Percentiles rank a stretch among this genome's conserved stretches.
phyloP scores from a whole-genome alignment of 2,113 vertebrate genomes.

The Panthera tigris region DNA sequence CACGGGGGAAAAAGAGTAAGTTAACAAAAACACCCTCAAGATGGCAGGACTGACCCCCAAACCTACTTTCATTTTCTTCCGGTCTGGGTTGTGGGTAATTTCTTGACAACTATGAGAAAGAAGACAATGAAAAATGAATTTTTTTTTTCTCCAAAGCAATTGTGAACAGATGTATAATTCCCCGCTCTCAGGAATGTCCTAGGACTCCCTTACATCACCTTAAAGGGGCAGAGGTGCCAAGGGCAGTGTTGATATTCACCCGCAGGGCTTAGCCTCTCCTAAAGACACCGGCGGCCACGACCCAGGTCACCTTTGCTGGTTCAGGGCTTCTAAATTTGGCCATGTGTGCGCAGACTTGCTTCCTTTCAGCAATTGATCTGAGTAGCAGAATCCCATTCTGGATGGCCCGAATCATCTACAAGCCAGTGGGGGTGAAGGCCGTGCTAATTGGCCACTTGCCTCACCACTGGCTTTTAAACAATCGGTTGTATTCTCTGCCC shows the following conservation, averaged over 20 bases:
- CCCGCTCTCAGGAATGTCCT: not conserved
- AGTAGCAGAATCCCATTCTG: constrained; percentile 19
- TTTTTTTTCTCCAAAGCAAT: constrained; percentile 20
- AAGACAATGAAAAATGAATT: constrained; percentile 75
- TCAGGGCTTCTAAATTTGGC: constrained; percentile 8
- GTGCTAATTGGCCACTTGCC: constrained; percentile 69
- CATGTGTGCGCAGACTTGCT: not conserved
- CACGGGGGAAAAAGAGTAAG: constrained; percentile 49
- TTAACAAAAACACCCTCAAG: constrained; percentile 57
- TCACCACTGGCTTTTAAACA: constrained; percentile 70
- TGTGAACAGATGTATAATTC: constrained; percentile 42
- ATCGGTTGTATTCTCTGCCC: constrained; percentile 59
- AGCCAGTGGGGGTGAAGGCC: constrained; percentile 34
- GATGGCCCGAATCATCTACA: not conserved
- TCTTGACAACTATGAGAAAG: constrained; percentile 77
- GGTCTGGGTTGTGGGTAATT: constrained; percentile 70
- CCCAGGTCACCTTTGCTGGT: not conserved
- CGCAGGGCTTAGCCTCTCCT: not conserved
- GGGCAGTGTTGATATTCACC: not conserved
- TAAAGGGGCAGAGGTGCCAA: not conserved
- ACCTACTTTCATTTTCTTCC: constrained; percentile 81
- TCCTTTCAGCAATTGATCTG: constrained; percentile 47
- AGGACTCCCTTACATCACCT: constrained; percentile 8
- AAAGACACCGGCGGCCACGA: not conserved
- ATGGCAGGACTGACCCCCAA: constrained; percentile 63